Base-by-base conservation (phyloP, 2,888 invertebrate species). In the Schrankia costaestrigalis region DNA sequence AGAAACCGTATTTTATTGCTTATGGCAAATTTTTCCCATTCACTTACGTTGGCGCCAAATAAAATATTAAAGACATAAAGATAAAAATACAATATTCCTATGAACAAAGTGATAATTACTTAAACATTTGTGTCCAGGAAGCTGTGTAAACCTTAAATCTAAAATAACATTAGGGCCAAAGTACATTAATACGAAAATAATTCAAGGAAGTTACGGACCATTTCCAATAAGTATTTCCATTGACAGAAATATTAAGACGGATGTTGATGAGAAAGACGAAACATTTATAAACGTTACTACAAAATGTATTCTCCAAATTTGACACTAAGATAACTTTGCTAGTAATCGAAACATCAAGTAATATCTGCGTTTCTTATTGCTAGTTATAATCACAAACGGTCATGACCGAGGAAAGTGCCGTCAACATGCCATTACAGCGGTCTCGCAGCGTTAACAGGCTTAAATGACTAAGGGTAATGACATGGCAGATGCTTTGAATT, bases 381-480 rank as follows among this genome's bases (percentile, higher is more conserved):
- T 56, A 56, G 68, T 65, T 63, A 64, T 73, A 77, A 77, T 75
- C 65, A 63, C 64, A 63, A 76, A 73, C 55, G 68, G 66, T 76
- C 74, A 75, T 74, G 75, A 65, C 71, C 71, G 64, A 67, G 67
- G 74, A 71, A 72, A 76, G 76, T 60, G 70, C 65, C 69, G 72
- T 68, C 73, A 67, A 71, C 70, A 65, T 63, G 60, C 71, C 72
- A 78, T 83, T 77, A 83, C 66, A 64, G 58, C 71, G 71, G 75
- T 71, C 71, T 69, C 65, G 65, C 65, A 59, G 62, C 71, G 74
- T 81, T 86, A 86, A 85, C 82, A 77, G 75, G 80, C 80, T 78
- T 73, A 80, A 83, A 83, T 77, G 75, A 75, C 66, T 56, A 65
- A 65, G 84, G 78, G 71, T 85, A 86, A 86, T 80, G 86, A 85